Evolutionary conservation across 2,888 invertebrate genomes (phyloP).

Genomic region (Tridacna gigas): DNA sequence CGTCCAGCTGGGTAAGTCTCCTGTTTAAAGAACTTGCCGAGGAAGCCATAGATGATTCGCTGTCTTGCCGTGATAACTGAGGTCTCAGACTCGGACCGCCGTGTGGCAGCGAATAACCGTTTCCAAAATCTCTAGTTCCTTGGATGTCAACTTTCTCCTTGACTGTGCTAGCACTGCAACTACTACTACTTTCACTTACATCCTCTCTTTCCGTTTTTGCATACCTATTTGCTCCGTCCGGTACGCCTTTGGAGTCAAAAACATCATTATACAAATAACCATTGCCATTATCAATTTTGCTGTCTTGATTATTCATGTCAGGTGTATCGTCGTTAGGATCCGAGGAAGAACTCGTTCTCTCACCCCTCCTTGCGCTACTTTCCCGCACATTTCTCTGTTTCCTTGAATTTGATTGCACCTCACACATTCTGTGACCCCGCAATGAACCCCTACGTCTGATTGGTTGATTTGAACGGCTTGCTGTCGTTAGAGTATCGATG

Average conservation of each 20-base stretch:
- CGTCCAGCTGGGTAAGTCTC: slow-evolving; percentile 15
- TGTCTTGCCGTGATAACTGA: slow-evolving; percentile 34
- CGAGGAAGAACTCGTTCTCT: not conserved
- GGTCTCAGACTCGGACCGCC: not conserved
- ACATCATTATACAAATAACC: not conserved
- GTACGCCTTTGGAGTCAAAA: not conserved
- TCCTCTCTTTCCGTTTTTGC: slow-evolving; percentile 4
- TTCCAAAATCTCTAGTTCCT: not conserved
- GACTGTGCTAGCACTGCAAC: slow-evolving; percentile 56
- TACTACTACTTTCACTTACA: slow-evolving; percentile 47
- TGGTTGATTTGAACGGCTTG: slow-evolving; percentile 39
- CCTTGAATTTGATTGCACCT: slow-evolving; percentile 47
- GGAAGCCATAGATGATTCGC: slow-evolving; percentile 42
- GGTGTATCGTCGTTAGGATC: slow-evolving; percentile 5
- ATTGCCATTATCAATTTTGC: not conserved
- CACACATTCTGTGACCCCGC: slow-evolving; percentile 50
- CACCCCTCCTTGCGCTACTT: slow-evolving; percentile 23
- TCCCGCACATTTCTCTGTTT: slow-evolving; percentile 47
- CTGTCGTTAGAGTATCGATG: slow-evolving; percentile 48
- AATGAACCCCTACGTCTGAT: slow-evolving; percentile 37
- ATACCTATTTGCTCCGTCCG: not conserved
- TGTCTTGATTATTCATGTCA: not conserved
- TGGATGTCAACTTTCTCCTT: slow-evolving; percentile 19
- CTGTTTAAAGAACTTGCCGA: slow-evolving; percentile 42
- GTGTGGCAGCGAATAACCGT: not conserved